Evolutionary conservation across 2,888 invertebrate genomes (phyloP).

Genomic region (Dascillus cervinus): DNA sequence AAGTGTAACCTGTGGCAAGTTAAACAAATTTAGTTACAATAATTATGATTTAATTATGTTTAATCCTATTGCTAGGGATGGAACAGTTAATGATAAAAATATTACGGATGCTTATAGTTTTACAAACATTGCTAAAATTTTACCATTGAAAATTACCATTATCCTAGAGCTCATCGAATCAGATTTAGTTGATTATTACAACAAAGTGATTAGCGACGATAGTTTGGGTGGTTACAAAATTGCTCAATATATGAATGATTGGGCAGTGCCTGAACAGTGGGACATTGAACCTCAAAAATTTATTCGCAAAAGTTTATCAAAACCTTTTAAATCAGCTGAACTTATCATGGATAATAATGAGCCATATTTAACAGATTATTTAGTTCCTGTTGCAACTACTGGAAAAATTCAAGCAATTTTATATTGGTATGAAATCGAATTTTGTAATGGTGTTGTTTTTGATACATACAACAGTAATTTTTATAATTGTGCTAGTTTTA

Average conservation of each 20-base stretch:
- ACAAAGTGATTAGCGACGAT: slow-evolving; percentile 48
- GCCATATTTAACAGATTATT: slow-evolving; percentile 23
- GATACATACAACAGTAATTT: slow-evolving; percentile 42
- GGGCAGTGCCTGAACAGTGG: slow-evolving; percentile 52
- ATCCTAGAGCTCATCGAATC: slow-evolving; percentile 54
- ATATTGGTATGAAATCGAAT: slow-evolving; percentile 49
- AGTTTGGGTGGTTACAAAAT: slow-evolving; percentile 50
- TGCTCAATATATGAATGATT: slow-evolving; percentile 51
- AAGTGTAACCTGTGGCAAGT: no score
- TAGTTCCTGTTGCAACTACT: slow-evolving; percentile 25
- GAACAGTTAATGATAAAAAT: slow-evolving; percentile 46
- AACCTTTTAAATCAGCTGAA: slow-evolving; percentile 22
- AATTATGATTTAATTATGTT: slow-evolving; percentile 47
- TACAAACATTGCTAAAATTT: slow-evolving; percentile 31
- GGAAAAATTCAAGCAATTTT: slow-evolving; percentile 47
- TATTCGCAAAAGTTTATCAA: slow-evolving; percentile 41
- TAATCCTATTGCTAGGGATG: slow-evolving; percentile 49
- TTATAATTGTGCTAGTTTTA: slow-evolving; percentile 46
- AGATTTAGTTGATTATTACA: slow-evolving; percentile 51
- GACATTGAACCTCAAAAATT: slow-evolving; percentile 43
- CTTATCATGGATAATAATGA: slow-evolving; percentile 18
- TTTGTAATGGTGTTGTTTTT: slow-evolving; percentile 40
- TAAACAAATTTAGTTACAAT: no score
- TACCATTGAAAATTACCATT: slow-evolving; percentile 47
- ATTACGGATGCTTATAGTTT: slow-evolving; percentile 31